Conservation (phyloP, 2,888 invertebrate genomes). For the Spilarctia lutea region DNA sequence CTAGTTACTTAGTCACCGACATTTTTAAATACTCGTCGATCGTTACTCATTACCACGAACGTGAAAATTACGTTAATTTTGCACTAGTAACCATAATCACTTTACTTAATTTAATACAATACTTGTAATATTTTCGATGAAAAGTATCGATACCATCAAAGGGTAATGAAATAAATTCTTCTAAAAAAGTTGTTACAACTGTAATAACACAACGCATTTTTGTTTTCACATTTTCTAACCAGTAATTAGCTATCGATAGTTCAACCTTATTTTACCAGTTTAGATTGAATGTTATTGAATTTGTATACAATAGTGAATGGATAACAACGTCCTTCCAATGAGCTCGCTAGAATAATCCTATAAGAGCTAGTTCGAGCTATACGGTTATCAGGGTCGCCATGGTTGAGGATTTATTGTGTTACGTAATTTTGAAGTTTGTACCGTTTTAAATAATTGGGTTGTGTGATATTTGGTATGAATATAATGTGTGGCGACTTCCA, state of each 20-base stretch:
- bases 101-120: too few relatives aligned
- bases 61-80: too few relatives aligned
- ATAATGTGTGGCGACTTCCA: too few relatives aligned
- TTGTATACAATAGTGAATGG: constrained; percentile 3
- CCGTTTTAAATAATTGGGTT: not conserved
- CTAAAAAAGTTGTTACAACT: too few relatives aligned
- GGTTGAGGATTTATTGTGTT: not conserved
- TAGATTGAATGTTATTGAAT: not conserved
- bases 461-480: not conserved
- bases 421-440: not conserved
- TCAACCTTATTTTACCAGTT: not conserved
- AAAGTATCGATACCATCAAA: too few relatives aligned
- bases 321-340: not conserved
- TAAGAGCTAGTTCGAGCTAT: constrained; percentile 4
- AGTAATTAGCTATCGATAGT: not conserved
- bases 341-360: constrained; percentile 14
- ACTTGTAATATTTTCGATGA: too few relatives aligned
- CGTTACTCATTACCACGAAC: too few relatives aligned
- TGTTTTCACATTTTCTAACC: not conserved
- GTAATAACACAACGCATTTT: not conserved
- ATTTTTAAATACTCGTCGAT: too few relatives aligned
- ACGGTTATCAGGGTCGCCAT: not conserved
- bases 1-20: too few relatives aligned
- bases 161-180: too few relatives aligned
- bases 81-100: too few relatives aligned